Evolutionary conservation across 2,797 vertebrate genomes (phyloP), one percentile per base, ranked within the genome.

Genomic region (Triplophysa yarkandensis): DNA sequence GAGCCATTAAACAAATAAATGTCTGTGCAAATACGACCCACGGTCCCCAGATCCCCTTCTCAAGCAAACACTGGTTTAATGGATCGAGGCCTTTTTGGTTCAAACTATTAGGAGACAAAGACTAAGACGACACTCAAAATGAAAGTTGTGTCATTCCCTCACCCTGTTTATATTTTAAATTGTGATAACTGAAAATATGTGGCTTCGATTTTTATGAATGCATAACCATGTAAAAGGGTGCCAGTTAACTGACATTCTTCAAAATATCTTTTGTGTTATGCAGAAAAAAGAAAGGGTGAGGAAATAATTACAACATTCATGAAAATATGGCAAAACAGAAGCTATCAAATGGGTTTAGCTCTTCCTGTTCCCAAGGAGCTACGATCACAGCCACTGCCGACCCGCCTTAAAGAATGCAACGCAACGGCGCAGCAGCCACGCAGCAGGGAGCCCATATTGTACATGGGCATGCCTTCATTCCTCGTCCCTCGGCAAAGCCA

Each of bases 371-470:
- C 85, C 61, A 85, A 41, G 0, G 71, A 90, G 71, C 84, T 83
- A 72, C 78, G 77, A 11, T 85, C 83, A 17, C 84, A 82, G 0
- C 84, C 81, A 88, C 85, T 84, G 10, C 85, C 61, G 32, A 71
- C 79, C 4, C 68, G 91, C 30, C 97, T 94, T 27, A 98, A 94
- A 36, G 96, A 98, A 87, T 95, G 95, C 48, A 98, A 92, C 34
- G 97, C 96, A 7, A 98, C 93, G 0, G 95, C 95, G 60, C 97
- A 99, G 91, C 97, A 98, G 23, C 97, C 96, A 13, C 97, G 92
- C 81, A 99, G 91, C 86, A 98, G 89, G 3, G 96, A 97, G 74
- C 95, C 95, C 55, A 99, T 96, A 70, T 97, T 97, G 85, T 97
- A 98, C 57, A 94, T 88, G 0, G 96, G 96, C 86, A 95, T 83